Conservation (phyloP, 2,113 vertebrate genomes). For the Budorcas taxicolor region DNA sequence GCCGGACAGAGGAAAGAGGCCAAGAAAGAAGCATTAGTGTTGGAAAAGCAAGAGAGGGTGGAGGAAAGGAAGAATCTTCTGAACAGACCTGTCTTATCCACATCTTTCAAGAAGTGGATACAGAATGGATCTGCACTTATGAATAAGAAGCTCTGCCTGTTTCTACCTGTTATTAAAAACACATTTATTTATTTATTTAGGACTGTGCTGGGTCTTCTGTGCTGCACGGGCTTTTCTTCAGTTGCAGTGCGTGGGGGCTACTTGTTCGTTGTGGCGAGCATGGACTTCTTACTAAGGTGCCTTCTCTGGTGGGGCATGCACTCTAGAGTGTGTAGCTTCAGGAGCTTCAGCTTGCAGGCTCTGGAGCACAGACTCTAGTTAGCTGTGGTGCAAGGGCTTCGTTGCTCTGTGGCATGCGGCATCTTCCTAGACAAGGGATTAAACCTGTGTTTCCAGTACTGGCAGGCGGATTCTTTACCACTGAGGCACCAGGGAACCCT, state of each 20-base stretch:
- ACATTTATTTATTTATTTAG: neutral
- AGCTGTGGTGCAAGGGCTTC: neutral
- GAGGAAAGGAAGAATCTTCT: neutral
- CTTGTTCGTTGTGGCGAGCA: accelerated
- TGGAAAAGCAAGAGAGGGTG: neutral
- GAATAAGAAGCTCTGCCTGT: neutral
- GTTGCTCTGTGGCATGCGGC: neutral
- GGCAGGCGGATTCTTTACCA: neutral
- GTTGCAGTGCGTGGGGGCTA: neutral
- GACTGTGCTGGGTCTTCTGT: neutral
- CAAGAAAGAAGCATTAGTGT: neutral
- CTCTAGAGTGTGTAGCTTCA: neutral
- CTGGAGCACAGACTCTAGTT: neutral
- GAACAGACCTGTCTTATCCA: neutral
- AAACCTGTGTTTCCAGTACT: neutral
- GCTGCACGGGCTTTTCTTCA: neutral
- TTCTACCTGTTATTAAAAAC: neutral
- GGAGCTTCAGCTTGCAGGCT: neutral
- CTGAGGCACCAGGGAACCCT: neutral
- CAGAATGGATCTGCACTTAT: neutral
- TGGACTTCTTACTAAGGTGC: neutral
- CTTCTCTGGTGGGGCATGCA: neutral
- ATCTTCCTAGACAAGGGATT: neutral
- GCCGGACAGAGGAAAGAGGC: neutral
- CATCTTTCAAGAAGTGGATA: neutral